Evolutionary conservation across 2,113 vertebrate species (phyloP).

Genomic region (Elephantulus edwardii): DNA sequence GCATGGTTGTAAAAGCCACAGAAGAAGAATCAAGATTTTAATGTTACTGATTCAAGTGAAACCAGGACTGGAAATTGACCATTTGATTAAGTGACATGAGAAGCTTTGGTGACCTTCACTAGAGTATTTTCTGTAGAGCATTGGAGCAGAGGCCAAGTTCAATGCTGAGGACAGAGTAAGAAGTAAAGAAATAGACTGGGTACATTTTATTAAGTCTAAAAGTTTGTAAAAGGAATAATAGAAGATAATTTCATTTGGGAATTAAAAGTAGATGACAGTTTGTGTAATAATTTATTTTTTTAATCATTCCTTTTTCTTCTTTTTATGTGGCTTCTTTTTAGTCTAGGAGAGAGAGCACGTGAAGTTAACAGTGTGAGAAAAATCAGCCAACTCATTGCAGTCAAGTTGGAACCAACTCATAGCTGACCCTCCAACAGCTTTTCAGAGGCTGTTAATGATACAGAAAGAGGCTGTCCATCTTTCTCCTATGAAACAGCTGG

Average conservation of each 20-base stretch:
- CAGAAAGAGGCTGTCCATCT: too few relatives aligned
- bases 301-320: neutral
- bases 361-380: too few relatives aligned
- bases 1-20: neutral
- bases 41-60: neutral
- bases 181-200: neutral
- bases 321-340: neutral
- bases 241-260: neutral
- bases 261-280: neutral
- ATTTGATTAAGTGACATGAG: neutral
- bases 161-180: neutral
- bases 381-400: too few relatives aligned
- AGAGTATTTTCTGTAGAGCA: neutral
- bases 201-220: neutral
- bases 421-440: too few relatives aligned
- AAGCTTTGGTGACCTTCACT: neutral
- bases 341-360: too few relatives aligned
- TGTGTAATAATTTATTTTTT: neutral
- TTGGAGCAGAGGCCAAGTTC: neutral
- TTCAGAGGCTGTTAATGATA: too few relatives aligned
- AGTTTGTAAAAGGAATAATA: neutral
- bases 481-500: too few relatives aligned
- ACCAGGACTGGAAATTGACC: neutral
- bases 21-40: slow-evolving; percentile 17
- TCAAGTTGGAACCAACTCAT: too few relatives aligned